phyloP scores from a whole-genome alignment of 2,113 vertebrate genomes.

The Sander vitreus region DNA sequence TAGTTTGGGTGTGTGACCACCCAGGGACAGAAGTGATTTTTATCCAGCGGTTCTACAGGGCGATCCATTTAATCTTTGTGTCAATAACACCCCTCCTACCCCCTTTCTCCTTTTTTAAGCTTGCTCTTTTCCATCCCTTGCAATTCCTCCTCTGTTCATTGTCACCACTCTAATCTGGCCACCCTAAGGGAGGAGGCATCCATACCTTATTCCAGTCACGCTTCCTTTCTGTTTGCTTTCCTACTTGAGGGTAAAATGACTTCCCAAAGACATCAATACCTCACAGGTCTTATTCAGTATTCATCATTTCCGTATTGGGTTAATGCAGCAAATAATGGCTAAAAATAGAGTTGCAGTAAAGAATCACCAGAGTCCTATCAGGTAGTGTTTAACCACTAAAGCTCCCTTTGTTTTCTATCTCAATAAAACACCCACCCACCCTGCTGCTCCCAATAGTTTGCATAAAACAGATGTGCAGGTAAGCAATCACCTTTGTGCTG shows the following conservation, averaged over 20 bases:
- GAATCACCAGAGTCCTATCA: slow-evolving; percentile 5
- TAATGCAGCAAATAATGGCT: slow-evolving; percentile 9
- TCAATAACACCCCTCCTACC: slow-evolving; percentile 64
- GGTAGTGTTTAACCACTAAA: not conserved
- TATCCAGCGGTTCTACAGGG: slow-evolving; percentile 62
- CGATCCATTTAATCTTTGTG: slow-evolving; percentile 75
- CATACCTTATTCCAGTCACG: slow-evolving; percentile 71
- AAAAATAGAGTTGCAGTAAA: slow-evolving; percentile 19
- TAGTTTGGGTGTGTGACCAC: slow-evolving; percentile 66
- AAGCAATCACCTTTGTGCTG: slow-evolving; percentile 61
- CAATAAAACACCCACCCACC: slow-evolving; percentile 37
- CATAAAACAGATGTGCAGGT: slow-evolving; percentile 59
- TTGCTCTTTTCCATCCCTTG: slow-evolving; percentile 45
- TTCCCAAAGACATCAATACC: slow-evolving; percentile 67
- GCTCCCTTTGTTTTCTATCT: slow-evolving; percentile 44
- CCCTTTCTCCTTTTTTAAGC: slow-evolving; percentile 9
- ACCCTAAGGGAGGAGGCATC: slow-evolving; percentile 54
- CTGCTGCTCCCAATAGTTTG: slow-evolving; percentile 38
- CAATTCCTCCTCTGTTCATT: slow-evolving; percentile 47
- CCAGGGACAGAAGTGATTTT: slow-evolving; percentile 61
- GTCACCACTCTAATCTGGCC: slow-evolving; percentile 66
- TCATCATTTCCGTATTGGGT: slow-evolving; percentile 32
- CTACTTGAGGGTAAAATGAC: slow-evolving; percentile 55
- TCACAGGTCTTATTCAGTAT: slow-evolving; percentile 32
- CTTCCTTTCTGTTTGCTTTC: slow-evolving; percentile 59